Evolutionary conservation across 2,888 invertebrate species (phyloP), one percentile per base, ranked within the genome.

Genomic region (Eupithecia insigniata): DNA sequence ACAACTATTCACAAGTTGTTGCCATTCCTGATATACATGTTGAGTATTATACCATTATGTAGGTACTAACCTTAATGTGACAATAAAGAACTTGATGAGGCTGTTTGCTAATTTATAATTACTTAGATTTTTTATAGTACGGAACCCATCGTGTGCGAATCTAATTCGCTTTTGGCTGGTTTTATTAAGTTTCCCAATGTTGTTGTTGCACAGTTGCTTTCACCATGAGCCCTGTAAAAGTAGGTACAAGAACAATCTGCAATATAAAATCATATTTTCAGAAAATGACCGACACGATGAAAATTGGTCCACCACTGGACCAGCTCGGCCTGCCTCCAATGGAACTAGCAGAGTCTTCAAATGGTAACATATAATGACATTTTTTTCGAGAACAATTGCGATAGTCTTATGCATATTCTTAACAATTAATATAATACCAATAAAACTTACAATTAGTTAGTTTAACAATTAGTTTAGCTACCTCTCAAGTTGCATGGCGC

Each of bases 261-360:
- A 26, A 30, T 18, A 43, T 28, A 6, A 18, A 65, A 26, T 66
- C 66, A 75, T 34, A 58, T 81, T 85, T 79, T 67, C 81, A 90
- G 90, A 89, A 79, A 77, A 87, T 87, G 84, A 80, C 81, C 66
- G 84, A 86, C 30, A 80, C 76, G 66, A 80, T 73, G 26, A 87
- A 83, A 73, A 81, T 82, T 18, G 84, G 85, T 74, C 84, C 84
- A 66, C 73, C 80, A 36, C 82, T 85, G 43, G 79, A 83, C 36
- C 85, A 90, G 74, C 80, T 91, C 18, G 92, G 93, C 26, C 84
- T 92, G 18, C 92, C 92, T 55, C 93, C 93, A 2, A 92, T 93
- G 92, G 89, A 90, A 78, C 80, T 94, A 61, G 93, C 93, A n/a
- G 93, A 94, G 82, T 81, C 90, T 55, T 88, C 86, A 76, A 85